These are phyloP conservation scores for Pedionomus torquatus DNA, from an alignment of 2,113 vertebrate species.

Conservation along the genomic window DNA sequence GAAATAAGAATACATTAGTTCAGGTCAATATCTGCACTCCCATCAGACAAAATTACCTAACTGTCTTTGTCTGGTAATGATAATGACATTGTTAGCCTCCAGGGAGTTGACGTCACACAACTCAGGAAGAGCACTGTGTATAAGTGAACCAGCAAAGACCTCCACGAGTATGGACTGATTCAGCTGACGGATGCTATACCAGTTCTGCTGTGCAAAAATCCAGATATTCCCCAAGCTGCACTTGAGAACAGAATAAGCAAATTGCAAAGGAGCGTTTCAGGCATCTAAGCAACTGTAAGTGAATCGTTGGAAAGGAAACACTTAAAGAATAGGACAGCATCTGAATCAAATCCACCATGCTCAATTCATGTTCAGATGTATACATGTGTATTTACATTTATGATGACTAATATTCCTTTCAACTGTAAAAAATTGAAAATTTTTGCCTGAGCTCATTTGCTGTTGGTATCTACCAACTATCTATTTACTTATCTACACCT, in stretches of 20 bases:
- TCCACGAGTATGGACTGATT: background rate
- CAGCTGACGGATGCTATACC: background rate
- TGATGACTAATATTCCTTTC: background rate
- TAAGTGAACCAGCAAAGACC: background rate
- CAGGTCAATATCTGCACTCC: conserved; percentile 63
- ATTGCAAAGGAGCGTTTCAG: background rate
- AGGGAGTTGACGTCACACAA: conserved; percentile 40
- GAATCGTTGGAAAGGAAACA: background rate
- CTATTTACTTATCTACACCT: background rate
- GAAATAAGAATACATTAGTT: conserved; percentile 67
- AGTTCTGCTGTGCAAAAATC: background rate
- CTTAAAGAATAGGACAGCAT: background rate
- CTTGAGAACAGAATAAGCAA: background rate
- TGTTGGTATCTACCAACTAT: background rate
- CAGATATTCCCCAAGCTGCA: background rate
- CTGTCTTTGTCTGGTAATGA: conserved; percentile 65
- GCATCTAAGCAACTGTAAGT: background rate
- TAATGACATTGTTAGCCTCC: conserved; percentile 51
- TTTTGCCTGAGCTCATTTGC: background rate
- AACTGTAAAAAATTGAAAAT: background rate
- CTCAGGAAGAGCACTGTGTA: background rate
- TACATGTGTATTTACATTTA: background rate
- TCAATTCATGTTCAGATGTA: background rate
- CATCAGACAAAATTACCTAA: conserved; percentile 63
- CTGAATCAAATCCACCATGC: background rate